Evolutionary conservation across 2,888 invertebrate species (phyloP), one percentile per base, ranked within the genome.

Genomic region (Notocelia uddmanniana): DNA sequence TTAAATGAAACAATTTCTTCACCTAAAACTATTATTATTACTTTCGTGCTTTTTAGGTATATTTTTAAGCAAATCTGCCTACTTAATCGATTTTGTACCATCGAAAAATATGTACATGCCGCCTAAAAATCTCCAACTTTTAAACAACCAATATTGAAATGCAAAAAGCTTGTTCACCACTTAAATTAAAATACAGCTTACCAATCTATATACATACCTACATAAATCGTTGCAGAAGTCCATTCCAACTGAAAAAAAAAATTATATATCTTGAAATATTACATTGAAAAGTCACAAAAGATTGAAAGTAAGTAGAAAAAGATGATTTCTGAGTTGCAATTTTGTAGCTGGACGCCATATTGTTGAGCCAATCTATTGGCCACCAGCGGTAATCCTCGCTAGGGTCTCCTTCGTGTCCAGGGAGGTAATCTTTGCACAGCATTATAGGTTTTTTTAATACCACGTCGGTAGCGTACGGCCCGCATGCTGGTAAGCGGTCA

Each of bases 401-500:
- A 10, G 63, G 50, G 64, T 41, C 31, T 52, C n/a, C n/a, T 58
- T 41, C 52, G 66, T 58, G 74, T 75, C 74, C 74, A 72, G 66
- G 66, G 58, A 69, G 66, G 78, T 81, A 82, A 83, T 81, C 78
- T 78, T 73, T 66, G 69, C 11, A 23, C 15, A 2, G 2, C 75
- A 85, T 64, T 76, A 87, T 31, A 31, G 31, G 31, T 31, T n/a
- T n/a, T n/a, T n/a, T n/a, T n/a, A n/a, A n/a, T n/a, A n/a, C n/a
- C n/a, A n/a, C n/a, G n/a, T n/a, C n/a, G n/a, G n/a, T n/a, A n/a
- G n/a, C n/a, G n/a, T n/a, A n/a, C n/a, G n/a, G n/a, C n/a, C n/a
- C n/a, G n/a, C n/a, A n/a, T n/a, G n/a, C n/a, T n/a, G n/a, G n/a
- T n/a, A n/a, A n/a, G n/a, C n/a, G n/a, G n/a, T n/a, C n/a, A n/a